These are phyloP conservation scores for Aphidius ervi DNA, from an alignment of 1,140 invertebrate species.

Conservation along the genomic window DNA sequence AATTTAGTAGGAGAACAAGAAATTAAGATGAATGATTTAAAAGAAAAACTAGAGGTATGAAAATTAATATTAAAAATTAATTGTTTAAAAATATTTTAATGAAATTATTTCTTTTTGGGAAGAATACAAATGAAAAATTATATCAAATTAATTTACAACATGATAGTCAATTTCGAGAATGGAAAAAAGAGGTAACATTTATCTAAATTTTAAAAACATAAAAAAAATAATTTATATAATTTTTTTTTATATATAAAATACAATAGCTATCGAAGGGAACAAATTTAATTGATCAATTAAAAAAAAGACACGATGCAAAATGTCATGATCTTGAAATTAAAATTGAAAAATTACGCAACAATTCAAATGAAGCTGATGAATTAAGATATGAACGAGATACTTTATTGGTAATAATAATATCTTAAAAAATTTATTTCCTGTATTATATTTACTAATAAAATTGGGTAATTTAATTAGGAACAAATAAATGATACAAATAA, in stretches of 20 bases:
- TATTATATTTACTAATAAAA: background rate
- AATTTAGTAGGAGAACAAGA: conserved; percentile 7
- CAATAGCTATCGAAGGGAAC: background rate
- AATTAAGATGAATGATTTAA: conserved; percentile 5
- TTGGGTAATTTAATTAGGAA: conserved; percentile 1
- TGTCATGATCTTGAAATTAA: background rate
- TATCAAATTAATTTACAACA: no score
- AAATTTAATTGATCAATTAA: conserved; percentile 15
- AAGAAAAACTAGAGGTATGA: conserved; percentile 1
- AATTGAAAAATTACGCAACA: conserved; percentile 10
- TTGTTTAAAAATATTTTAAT: background rate
- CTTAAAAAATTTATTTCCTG: background rate
- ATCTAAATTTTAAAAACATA: no score
- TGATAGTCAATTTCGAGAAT: no score
- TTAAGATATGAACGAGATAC: conserved; percentile 7
- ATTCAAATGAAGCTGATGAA: background rate
- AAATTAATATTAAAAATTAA: background rate
- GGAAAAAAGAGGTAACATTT: no score
- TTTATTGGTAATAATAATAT: conserved; percentile 4
- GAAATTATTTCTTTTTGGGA: no score
- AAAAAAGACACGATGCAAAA: conserved; percentile 8
- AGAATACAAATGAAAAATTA: no score
- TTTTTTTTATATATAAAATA: no score
- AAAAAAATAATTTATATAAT: no score
- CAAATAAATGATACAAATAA: conserved; percentile 5